phyloP scores from a whole-genome alignment of 1,140 invertebrate genomes.

The Lethrus apterus region DNA sequence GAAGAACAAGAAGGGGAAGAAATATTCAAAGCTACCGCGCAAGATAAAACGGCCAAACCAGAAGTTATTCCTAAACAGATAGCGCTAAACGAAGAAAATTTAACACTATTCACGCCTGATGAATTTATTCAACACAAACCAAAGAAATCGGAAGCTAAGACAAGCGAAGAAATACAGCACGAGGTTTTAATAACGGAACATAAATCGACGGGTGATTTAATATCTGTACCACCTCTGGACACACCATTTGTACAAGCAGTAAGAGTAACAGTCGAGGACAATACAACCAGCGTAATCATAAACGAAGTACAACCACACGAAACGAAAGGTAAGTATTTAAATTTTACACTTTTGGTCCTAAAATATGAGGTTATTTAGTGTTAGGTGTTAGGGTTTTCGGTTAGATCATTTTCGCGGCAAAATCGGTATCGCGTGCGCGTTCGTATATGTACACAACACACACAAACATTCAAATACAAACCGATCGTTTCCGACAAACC shows the following conservation, averaged over 20 bases:
- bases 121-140: conserved; percentile 31
- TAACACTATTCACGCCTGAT: conserved; percentile 30
- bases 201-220: conserved; percentile 41
- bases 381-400: neutral
- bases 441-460: conserved; percentile 1
- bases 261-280: conserved; percentile 30
- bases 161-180: conserved; percentile 38
- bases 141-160: conserved; percentile 40
- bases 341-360: conserved; percentile 4
- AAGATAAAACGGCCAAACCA: conserved; percentile 38
- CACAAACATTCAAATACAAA: conserved; percentile 11
- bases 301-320: conserved; percentile 44
- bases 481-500: conserved; percentile 15
- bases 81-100: conserved; percentile 37
- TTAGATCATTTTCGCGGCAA: neutral
- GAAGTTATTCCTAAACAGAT: conserved; percentile 41
- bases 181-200: conserved; percentile 48
- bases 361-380: neutral
- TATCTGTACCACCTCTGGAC: conserved; percentile 36
- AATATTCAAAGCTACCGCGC: conserved; percentile 39
- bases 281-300: conserved; percentile 35
- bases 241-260: conserved; percentile 27
- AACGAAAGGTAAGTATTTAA: conserved; percentile 47
- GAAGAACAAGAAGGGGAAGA: conserved; percentile 45
- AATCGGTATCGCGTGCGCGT: conserved; percentile 2